Evolutionary conservation across 2,797 vertebrate genomes (phyloP).

Genomic region (Lates japonicus): DNA sequence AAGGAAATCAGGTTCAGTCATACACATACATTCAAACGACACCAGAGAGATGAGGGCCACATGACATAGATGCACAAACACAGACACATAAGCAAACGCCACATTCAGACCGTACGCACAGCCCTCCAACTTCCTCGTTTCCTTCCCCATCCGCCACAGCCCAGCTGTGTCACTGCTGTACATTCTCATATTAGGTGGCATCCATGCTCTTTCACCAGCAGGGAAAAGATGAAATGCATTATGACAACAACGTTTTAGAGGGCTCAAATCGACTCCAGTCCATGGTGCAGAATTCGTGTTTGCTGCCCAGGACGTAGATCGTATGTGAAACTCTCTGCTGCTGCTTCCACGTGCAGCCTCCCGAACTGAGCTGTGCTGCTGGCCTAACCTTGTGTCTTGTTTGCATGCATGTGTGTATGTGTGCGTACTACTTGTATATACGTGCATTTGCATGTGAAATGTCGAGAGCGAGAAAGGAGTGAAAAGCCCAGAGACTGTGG

Average conservation of each 20-base stretch:
- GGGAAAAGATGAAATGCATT: slow-evolving; percentile 69
- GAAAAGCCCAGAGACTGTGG: slow-evolving; percentile 62
- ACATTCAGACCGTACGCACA: slow-evolving; percentile 11
- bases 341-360: slow-evolving; percentile 32
- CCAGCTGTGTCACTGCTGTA: slow-evolving; percentile 72
- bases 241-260: slow-evolving; percentile 82
- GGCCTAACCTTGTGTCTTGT: slow-evolving; percentile 75
- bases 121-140: slow-evolving; percentile 25
- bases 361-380: slow-evolving; percentile 22
- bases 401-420: slow-evolving; percentile 50
- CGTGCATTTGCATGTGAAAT: slow-evolving; percentile 80
- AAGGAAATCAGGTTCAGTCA: slow-evolving; percentile 44
- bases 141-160: slow-evolving; percentile 55
- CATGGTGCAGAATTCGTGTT: slow-evolving; percentile 71
- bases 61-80: slow-evolving; percentile 28
- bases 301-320: slow-evolving; percentile 62
- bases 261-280: slow-evolving; percentile 69
- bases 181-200: slow-evolving; percentile 83
- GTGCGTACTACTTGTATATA: slow-evolving; percentile 59
- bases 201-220: slow-evolving; percentile 59
- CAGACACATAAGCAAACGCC: slow-evolving; percentile 38
- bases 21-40: slow-evolving; percentile 19
- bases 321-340: slow-evolving; percentile 48
- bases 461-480: slow-evolving; percentile 64
- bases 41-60: slow-evolving; percentile 20